Percentiles rank a stretch among this genome's conserved stretches.
Conservation (phyloP, 1,140 invertebrate species). For the Apis mellifera region Amel_HAv3.1 CM009938.2:10137501-10138000, state of each 20-base stretch:
- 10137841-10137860: constrained; percentile 33
- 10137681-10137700: too few species aligned
- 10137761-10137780: constrained; percentile 17
- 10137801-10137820: constrained; percentile 16
- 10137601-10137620: too few species aligned
- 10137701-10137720: neutral
- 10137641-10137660: too few species aligned
- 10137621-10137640: too few species aligned
- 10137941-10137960: constrained; percentile 22
- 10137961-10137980: neutral
- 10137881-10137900: constrained; percentile 17
- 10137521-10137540: too few species aligned
- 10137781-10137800: constrained; percentile 8
- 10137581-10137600: too few species aligned
- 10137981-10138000: neutral
- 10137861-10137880: constrained; percentile 28
- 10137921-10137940: constrained; percentile 18
- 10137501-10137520: too few species aligned
- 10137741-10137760: neutral
- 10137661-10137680: too few species aligned
- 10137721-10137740: neutral
- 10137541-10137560: too few species aligned
- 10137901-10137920: constrained; percentile 21
- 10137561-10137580: too few species aligned
- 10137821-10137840: constrained; percentile 31